These are phyloP conservation scores for Scaptomyza tumidula DNA, from an alignment of 2,888 invertebrate species.

Conservation along the genomic window DNA sequence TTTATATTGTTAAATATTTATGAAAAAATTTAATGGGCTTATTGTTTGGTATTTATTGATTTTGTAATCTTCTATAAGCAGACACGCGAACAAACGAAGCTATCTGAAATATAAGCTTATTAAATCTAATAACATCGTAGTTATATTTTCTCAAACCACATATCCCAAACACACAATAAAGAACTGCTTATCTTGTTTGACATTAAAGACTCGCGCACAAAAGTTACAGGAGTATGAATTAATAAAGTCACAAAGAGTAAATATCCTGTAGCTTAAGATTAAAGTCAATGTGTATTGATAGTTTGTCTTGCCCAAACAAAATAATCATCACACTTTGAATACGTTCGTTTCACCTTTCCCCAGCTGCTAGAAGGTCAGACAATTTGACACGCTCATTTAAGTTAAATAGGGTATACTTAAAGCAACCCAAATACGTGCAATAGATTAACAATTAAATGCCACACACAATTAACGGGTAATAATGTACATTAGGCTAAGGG, in stretches of 20 bases:
- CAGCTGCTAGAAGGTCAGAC: background rate
- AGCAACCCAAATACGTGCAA: slow-evolving; percentile 17
- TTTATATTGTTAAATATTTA: background rate
- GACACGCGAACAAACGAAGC: background rate
- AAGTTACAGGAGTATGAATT: background rate
- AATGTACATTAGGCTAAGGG: slow-evolving; percentile 37
- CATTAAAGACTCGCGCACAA: slow-evolving; percentile 23
- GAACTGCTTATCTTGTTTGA: slow-evolving; percentile 39
- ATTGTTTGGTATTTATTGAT: slow-evolving; percentile 31
- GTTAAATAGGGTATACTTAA: background rate
- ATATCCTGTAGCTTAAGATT: background rate
- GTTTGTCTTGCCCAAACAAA: background rate
- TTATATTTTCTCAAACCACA: slow-evolving; percentile 36
- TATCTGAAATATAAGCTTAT: slow-evolving; percentile 44
- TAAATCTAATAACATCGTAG: slow-evolving; percentile 49
- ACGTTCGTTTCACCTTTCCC: background rate
- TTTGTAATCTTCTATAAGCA: slow-evolving; percentile 7
- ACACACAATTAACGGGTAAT: slow-evolving; percentile 74
- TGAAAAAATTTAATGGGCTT: background rate
- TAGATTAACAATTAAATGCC: slow-evolving; percentile 77
- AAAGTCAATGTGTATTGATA: background rate
- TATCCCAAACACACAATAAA: slow-evolving; percentile 33
- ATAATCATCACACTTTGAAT: background rate
- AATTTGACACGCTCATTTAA: background rate
- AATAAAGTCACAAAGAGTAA: too few relatives aligned